These are phyloP conservation scores for Myodes glareolus DNA, from an alignment of 2,113 vertebrate genomes.

Conservation along the genomic window DNA sequence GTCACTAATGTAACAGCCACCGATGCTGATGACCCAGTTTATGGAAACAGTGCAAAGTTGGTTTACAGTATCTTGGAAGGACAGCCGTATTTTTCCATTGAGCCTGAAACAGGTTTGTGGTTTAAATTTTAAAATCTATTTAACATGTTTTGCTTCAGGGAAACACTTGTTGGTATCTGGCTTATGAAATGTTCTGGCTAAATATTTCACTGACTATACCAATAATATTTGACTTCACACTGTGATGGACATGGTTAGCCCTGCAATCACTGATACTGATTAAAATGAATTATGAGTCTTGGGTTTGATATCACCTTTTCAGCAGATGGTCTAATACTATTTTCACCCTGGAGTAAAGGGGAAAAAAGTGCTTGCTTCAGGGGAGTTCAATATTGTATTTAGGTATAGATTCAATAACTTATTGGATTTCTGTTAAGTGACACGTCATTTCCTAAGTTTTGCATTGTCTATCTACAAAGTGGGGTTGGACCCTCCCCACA, in stretches of 20 bases:
- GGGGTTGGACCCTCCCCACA: neutral
- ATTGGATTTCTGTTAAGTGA: neutral
- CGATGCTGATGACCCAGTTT: constrained; percentile 97
- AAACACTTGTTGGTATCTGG: constrained; percentile 61
- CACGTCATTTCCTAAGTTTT: neutral
- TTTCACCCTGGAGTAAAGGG: neutral
- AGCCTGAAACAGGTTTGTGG: constrained; percentile 95
- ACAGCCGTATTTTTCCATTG: constrained; percentile 98
- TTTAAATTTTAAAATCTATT: constrained; percentile 54
- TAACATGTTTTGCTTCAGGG: constrained; percentile 61
- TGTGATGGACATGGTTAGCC: neutral
- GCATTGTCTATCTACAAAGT: neutral
- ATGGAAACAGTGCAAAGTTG: constrained; percentile 97
- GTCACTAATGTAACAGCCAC: constrained; percentile 97
- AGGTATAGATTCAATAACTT: neutral
- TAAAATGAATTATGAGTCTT: constrained; percentile 17
- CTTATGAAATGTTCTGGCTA: constrained; percentile 55
- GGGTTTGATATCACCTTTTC: constrained; percentile 6
- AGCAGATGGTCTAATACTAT: constrained; percentile 8
- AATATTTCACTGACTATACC: constrained; percentile 9
- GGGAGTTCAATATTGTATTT: neutral
- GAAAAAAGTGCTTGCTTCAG: neutral
- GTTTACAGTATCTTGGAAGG: constrained; percentile 99
- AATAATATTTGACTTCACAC: constrained; percentile 23
- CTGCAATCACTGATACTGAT: constrained; percentile 26